Conservation (phyloP, 2,113 vertebrate species). For the Myotis lucifugus region DNA sequence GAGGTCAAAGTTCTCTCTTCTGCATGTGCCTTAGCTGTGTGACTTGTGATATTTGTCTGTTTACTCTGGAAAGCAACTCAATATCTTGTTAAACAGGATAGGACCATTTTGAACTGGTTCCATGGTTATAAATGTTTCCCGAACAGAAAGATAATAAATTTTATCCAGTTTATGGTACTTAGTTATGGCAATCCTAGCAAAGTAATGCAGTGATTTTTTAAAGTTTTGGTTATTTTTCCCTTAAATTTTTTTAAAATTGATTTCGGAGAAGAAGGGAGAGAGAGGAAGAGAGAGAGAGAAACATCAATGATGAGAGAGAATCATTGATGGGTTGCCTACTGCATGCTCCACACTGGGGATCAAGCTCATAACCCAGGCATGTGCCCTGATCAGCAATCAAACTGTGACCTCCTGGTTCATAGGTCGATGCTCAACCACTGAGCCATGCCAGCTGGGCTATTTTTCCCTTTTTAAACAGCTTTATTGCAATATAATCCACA, state of each 20-base stretch:
- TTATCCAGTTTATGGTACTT: neutral
- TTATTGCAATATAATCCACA: neutral
- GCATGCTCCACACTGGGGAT: no score
- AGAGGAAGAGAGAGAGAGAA: no score
- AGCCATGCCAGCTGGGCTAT: neutral
- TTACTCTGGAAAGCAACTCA: neutral
- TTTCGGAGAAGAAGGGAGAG: no score
- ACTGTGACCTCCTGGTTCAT: no score
- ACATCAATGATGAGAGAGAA: no score
- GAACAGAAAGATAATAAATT: neutral
- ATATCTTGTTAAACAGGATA: neutral
- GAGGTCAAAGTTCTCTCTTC: neutral
- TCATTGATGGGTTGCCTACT: no score
- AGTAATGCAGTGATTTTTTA: neutral
- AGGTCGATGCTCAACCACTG: no score
- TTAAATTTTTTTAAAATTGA: no score
- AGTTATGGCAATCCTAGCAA: neutral
- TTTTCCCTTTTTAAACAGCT: neutral
- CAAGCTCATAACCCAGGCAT: no score
- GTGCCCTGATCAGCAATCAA: no score
- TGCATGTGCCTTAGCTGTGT: neutral
- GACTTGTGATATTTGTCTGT: neutral
- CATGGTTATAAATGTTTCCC: neutral
- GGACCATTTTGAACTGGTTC: neutral
- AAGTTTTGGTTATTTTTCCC: neutral